Base-by-base conservation (phyloP, 2,888 invertebrate genomes). In the Lasioglossum vierecki region DNA sequence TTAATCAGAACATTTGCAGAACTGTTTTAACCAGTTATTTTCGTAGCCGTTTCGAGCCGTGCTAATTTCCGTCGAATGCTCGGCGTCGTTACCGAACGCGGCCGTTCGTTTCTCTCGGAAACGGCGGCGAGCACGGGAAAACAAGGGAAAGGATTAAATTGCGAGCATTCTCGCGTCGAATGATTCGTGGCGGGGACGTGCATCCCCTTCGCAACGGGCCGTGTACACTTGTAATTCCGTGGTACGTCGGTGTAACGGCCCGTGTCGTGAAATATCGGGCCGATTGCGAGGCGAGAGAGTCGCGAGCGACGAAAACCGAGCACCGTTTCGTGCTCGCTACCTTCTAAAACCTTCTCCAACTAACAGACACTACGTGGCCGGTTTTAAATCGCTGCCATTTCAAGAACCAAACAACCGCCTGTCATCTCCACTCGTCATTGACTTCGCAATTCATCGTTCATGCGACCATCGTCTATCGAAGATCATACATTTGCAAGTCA, bases 351-450 rank as follows among this genome's bases (percentile, higher is more conserved):
- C 91, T 90, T 90, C 92, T 91, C 88, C 91, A 90, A 92, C 92
- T 92, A 92, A 92, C 92, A 92, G 91, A 87, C 82, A 82, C 75
- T 90, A 91, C 92, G 92, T 93, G 92, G 80, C 49, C 79, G 83
- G 92, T 90, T 92, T 92, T 86, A 85, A 89, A 91, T 44, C 76
- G 83, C 63, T 79, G 79, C 35, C 49, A 63, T 68, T 80, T 39
- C 49, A n/a, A 11, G 11, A 18, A 39, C 11, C 39, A 18, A 53
- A 35, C 11, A 35, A 11, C n/a, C n/a, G 35, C 44, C 30, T n/a
- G 75, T 39, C 35, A 30, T 46, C 41, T 49, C 39, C 18, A 46
- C 15, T 68, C 75, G 80, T 79, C 70, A 63, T 39, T 49, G 76
- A 78, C 75, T 75, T 80, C 75, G 76, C 74, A 70, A 75, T 39